A percentile compares a stretch with the other conserved stretches of the same genome.
Conservation (phyloP, 2,797 vertebrate genomes). For the Gallinago solitaria region DNA sequence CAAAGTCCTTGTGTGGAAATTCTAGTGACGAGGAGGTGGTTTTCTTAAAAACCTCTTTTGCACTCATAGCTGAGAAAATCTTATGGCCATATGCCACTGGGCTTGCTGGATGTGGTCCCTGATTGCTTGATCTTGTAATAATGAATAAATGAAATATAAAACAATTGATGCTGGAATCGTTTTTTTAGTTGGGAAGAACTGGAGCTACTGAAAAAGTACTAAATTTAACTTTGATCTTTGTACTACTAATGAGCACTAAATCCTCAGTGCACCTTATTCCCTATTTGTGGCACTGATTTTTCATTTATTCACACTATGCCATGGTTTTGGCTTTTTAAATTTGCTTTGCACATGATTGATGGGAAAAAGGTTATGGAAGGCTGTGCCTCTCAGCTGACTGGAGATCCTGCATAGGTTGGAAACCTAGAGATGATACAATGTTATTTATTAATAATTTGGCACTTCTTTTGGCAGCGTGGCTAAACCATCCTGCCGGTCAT, state of each 20-base stretch:
- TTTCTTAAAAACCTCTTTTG: neutral
- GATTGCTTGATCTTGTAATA: neutral
- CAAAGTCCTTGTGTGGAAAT: neutral
- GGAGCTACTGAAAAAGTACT: neutral
- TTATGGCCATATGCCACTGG: neutral
- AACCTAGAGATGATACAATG: neutral
- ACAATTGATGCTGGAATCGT: neutral
- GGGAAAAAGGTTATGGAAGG: neutral
- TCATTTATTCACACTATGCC: neutral
- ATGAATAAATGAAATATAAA: neutral
- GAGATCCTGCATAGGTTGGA: neutral
- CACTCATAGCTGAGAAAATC: neutral
- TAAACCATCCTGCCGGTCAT: neutral
- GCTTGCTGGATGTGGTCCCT: neutral
- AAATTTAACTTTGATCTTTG: neutral
- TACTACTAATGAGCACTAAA: neutral
- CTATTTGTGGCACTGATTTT: neutral
- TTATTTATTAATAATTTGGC: neutral
- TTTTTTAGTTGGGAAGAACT: neutral
- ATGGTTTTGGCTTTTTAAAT: neutral
- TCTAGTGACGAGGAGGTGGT: neutral
- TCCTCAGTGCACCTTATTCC: neutral
- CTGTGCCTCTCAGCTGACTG: neutral
- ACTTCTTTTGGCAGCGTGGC: neutral
- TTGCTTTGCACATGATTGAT: neutral